Evolutionary conservation across 1,140 invertebrate genomes (phyloP), one percentile per base, ranked within the genome.

Genomic region (Diachasma alloeum): DNA sequence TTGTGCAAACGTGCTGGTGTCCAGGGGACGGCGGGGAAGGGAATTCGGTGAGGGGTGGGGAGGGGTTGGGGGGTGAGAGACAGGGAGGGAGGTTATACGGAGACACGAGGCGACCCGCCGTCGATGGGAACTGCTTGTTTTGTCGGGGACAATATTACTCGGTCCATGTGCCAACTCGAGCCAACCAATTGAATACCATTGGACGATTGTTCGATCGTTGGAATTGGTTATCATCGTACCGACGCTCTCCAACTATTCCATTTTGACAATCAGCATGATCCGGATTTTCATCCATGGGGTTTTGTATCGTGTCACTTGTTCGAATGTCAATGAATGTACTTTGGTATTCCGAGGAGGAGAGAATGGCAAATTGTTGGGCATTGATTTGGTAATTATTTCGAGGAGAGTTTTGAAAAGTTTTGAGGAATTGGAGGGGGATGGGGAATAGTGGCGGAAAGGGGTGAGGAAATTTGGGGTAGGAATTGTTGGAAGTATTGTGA

Each of bases 211-310:
- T 74, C 56, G 56, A 74, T 74, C 59, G 53, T n/a, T 53, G 46
- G 71, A 59, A 59, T 59, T 59, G 53, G 53, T 59, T 72, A 53
- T 48, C 75, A 68, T 56, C 66, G 37, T 36, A 53, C 39, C 69
- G 42, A 72, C 48, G 42, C 31, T 66, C 10, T 63, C 56, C 53
- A 36, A 74, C 53, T n/a, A 66, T 70, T 76, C 70, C 75, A 72
- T 74, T 79, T 67, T 68, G 66, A 71, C 74, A 79, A 76, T 76
- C 74, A 74, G 31, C 71, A 63, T 76, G 75, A 79, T 79, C 72
- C 75, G 75, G 75, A 77, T 79, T 79, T 79, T 79, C 75, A 19
- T 74, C 72, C 24, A 36, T 74, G 31, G 63, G 63, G 53, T 70
- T 71, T 59, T 71, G 74, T 70, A 46, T 46, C 53, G 22, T 53